Conservation (phyloP, 2,797 vertebrate species). For the Eleutherodactylus coqui region DNA sequence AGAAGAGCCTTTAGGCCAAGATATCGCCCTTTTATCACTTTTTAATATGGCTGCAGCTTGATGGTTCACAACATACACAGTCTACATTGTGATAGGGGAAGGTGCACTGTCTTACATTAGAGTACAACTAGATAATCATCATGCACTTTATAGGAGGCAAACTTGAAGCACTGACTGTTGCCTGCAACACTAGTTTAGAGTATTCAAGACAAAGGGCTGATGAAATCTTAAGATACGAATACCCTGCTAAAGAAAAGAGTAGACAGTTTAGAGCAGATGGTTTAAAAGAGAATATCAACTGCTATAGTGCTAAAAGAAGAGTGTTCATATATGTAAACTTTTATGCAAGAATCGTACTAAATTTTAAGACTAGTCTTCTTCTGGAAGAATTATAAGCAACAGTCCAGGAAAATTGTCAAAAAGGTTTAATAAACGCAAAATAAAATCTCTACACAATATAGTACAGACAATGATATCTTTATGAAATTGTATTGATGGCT, state of each 20-base stretch:
- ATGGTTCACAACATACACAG: not conserved
- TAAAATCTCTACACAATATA: not conserved
- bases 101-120: not conserved
- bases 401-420: not conserved
- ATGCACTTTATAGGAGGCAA: slow-evolving; percentile 3
- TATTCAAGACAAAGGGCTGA: not conserved
- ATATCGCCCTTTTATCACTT: not conserved
- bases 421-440: not conserved
- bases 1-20: not conserved
- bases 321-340: not conserved
- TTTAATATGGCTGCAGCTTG: not conserved
- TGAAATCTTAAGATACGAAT: not conserved
- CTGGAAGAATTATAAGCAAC: not conserved
- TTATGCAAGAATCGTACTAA: not conserved
- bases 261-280: not conserved
- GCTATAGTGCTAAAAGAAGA: not conserved
- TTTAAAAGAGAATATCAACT: not conserved
- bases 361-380: not conserved
- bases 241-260: not conserved
- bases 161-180: not conserved
- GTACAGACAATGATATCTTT: not conserved
- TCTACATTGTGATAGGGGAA: not conserved
- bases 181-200: not conserved
- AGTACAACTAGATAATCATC: not conserved
- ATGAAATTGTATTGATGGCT: not conserved